Conservation (phyloP, 2,113 vertebrate genomes). For the Onychorhynchus coronatus region DNA sequence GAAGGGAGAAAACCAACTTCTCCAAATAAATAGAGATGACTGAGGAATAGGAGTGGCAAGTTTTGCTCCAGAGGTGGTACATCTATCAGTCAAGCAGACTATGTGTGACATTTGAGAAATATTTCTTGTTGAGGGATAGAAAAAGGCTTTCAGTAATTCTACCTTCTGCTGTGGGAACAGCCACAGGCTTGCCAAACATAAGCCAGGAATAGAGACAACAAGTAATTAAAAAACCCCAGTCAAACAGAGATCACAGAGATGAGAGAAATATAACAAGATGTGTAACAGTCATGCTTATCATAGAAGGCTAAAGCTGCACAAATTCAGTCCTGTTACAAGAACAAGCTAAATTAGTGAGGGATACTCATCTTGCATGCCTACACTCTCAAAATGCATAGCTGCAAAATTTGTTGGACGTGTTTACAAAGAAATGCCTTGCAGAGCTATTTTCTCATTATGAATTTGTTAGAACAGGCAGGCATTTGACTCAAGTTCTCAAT, state of each 20-base stretch:
- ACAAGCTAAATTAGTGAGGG: not conserved
- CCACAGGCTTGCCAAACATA: not conserved
- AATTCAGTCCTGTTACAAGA: not conserved
- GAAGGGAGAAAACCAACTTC: constrained; percentile 53
- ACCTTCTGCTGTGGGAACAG: not conserved
- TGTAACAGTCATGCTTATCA: not conserved
- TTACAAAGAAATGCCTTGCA: constrained; percentile 21
- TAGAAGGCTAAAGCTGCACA: not conserved
- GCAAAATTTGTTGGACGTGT: not conserved
- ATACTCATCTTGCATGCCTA: not conserved
- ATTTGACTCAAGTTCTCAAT: constrained; percentile 42
- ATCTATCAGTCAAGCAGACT: constrained; percentile 14
- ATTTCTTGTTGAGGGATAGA: not conserved
- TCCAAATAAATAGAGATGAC: constrained; percentile 52
- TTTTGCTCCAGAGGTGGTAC: constrained; percentile 50
- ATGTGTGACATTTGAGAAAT: constrained; percentile 34
- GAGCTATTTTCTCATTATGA: constrained; percentile 40
- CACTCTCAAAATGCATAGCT: constrained; percentile 4
- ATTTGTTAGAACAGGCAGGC: constrained; percentile 40
- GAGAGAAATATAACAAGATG: not conserved
- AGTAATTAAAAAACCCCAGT: not conserved
- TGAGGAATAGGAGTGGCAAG: constrained; percentile 24
- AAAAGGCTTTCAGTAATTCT: not conserved
- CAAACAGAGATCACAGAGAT: not conserved
- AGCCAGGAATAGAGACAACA: not conserved